A percentile compares a stretch with the other conserved stretches of the same genome.
Evolutionary conservation across 2,797 vertebrate genomes (phyloP).

Genomic region (Heterohyrax brucei): DNA sequence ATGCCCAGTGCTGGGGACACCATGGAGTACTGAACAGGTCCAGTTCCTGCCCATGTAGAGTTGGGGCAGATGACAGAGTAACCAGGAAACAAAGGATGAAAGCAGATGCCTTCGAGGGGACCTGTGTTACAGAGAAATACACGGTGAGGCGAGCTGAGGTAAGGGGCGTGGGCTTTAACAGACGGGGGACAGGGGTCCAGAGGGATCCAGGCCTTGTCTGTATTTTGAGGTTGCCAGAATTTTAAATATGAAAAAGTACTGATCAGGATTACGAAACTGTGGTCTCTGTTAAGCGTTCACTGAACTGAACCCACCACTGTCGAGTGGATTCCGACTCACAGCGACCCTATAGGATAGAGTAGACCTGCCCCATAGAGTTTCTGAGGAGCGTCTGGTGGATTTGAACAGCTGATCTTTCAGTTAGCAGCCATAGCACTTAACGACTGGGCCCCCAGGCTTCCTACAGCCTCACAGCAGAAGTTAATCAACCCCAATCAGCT

Average conservation of each 20-base stretch:
- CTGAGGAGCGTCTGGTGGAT: too few species aligned
- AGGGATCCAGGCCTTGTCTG: not conserved
- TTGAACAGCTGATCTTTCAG: too few species aligned
- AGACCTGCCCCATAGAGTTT: too few species aligned
- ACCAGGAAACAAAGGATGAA: not conserved
- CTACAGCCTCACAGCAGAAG: not conserved
- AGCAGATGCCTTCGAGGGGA: not conserved
- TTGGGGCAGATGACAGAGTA: not conserved
- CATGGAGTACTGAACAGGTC: accelerated
- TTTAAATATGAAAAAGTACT: not conserved
- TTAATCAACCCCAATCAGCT: too few species aligned
- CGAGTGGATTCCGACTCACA: too few species aligned
- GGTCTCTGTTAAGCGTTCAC: not conserved
- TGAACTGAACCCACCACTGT: too few species aligned
- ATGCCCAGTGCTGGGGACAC: not conserved
- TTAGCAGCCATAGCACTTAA: too few species aligned
- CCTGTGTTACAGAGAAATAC: not conserved
- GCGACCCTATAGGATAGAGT: too few species aligned
- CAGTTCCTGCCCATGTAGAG: accelerated
- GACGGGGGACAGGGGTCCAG: accelerated
- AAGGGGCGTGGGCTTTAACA: accelerated
- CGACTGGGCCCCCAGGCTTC: too few species aligned
- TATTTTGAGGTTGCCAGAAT: not conserved
- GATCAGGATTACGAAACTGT: accelerated
- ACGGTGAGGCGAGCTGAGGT: accelerated